phyloP scores from a whole-genome alignment of 2,888 invertebrate genomes.

The Rhogogaster chlorosoma region DNA sequence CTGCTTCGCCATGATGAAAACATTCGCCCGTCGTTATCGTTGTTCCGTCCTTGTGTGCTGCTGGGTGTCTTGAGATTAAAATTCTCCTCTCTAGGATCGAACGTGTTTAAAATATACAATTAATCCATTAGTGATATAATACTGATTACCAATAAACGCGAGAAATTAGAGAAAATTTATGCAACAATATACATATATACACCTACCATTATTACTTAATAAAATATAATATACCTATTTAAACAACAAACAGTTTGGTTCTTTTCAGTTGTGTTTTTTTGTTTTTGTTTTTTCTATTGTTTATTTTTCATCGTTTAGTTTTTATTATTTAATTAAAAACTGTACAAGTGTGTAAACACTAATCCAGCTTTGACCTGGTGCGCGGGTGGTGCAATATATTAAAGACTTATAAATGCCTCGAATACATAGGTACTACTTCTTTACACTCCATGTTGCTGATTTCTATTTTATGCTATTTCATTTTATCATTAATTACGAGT shows the following conservation, averaged over 20 bases:
- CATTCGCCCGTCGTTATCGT: conserved; percentile 65
- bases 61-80: conserved; percentile 64
- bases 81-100: conserved; percentile 59
- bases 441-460: conserved; percentile 74
- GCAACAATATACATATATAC: neutral
- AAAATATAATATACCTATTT: neutral
- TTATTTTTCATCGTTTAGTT: neutral
- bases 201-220: neutral
- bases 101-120: conserved; percentile 17
- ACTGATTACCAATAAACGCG: neutral
- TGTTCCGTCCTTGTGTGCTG: conserved; percentile 65
- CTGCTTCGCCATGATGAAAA: conserved; percentile 71
- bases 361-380: conserved; percentile 47
- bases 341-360: neutral
- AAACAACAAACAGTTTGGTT: neutral
- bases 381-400: conserved; percentile 50
- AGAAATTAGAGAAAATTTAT: neutral
- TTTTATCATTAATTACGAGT: neutral
- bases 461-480: conserved; percentile 62
- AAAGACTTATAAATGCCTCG: conserved; percentile 68
- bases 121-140: neutral
- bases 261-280: neutral
- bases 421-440: conserved; percentile 57
- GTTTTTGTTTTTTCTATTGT: neutral
- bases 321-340: neutral